Percentiles rank a stretch among this genome's conserved stretches.
Evolutionary conservation across 2,888 invertebrate species (phyloP).

Genomic region (Leptinotarsa haldemani): DNA sequence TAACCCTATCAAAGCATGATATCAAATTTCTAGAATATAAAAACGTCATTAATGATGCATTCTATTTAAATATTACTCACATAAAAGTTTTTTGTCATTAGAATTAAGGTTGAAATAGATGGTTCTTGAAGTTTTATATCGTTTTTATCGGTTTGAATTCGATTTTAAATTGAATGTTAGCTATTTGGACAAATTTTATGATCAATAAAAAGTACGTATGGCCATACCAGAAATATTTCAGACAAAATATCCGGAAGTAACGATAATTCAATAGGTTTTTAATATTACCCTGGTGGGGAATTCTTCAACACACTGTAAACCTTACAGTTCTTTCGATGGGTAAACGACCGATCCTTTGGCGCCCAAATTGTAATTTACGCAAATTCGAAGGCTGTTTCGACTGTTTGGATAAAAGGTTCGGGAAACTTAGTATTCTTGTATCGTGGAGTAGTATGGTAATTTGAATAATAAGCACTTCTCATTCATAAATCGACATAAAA

Average conservation of each 20-base stretch:
- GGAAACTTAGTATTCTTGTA: constrained; percentile 22
- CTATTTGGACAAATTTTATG: neutral
- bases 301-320: neutral
- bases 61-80: neutral
- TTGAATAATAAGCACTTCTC: constrained; percentile 50
- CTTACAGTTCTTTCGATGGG: neutral
- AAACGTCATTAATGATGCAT: constrained; percentile 11
- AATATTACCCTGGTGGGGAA: too few species aligned
- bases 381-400: constrained; percentile 20
- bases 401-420: constrained; percentile 25
- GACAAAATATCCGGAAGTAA: neutral
- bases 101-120: neutral
- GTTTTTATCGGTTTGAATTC: constrained; percentile 2
- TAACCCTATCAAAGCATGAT: neutral
- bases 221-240: neutral
- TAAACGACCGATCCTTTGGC: constrained; percentile 20
- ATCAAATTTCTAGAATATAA: neutral
- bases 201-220: neutral
- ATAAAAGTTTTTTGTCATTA: neutral
- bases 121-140: neutral
- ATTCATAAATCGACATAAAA: constrained; percentile 49
- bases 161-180: neutral
- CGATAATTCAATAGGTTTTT: neutral
- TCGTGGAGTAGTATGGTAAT: constrained; percentile 49
- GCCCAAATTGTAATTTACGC: constrained; percentile 23